Evolutionary conservation across 2,797 vertebrate species (phyloP).

Genomic region (Pteronotus mesoamericanus): DNA sequence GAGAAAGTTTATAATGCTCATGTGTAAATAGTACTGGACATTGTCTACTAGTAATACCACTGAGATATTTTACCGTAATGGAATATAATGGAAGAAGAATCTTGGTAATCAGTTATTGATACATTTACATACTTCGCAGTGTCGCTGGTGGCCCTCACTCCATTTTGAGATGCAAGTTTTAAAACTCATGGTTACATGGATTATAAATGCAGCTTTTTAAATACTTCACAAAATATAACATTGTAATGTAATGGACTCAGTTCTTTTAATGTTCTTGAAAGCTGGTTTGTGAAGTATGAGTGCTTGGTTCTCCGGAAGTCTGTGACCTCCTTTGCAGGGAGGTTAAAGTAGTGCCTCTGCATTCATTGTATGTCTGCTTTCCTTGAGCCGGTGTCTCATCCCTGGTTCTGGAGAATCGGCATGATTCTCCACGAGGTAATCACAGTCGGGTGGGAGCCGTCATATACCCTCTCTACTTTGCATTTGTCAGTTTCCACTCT

Average conservation of each 20-base stretch:
- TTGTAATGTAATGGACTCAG: background rate
- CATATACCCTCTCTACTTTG: background rate
- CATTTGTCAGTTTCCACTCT: background rate
- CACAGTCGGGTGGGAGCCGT: background rate
- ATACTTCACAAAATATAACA: background rate
- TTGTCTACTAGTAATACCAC: background rate
- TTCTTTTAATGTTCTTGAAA: constrained; percentile 11
- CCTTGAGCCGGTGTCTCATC: background rate
- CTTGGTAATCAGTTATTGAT: background rate
- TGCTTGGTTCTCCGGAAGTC: background rate
- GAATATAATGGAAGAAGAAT: background rate
- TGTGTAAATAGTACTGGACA: background rate
- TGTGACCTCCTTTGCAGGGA: background rate
- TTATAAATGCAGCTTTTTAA: background rate
- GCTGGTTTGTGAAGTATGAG: background rate
- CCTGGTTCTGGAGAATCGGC: background rate
- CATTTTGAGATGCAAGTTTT: background rate
- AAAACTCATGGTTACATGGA: background rate
- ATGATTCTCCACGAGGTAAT: background rate
- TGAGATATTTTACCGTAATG: background rate
- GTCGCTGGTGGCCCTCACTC: background rate
- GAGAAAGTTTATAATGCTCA: background rate
- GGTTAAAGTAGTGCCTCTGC: background rate
- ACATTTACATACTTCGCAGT: background rate
- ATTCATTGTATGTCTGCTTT: background rate